Evolutionary conservation across 1,140 invertebrate genomes (phyloP), one percentile per base, ranked within the genome.

Genomic region (Amphibalanus amphitrite): DNA sequence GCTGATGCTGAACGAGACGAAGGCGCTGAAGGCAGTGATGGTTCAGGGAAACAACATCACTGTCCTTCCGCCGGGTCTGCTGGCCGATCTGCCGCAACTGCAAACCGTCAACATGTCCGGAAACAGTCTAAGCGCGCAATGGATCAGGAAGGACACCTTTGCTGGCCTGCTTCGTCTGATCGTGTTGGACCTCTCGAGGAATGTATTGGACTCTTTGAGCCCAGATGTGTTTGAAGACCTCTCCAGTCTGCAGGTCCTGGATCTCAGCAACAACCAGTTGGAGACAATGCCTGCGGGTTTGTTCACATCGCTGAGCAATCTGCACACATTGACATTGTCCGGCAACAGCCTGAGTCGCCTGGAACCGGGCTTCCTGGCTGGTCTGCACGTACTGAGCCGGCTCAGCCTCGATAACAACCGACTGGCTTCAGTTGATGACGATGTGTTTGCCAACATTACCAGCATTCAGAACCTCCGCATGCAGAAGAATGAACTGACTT

Each of bases 131-230:
- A 74, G 77, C 70, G 76, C 72, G 72, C 78, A 76, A 65, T 82
- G 76, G 81, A 78, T 76, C 47, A 78, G 73, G 76, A 83, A 85
- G 13, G 87, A 86, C 69, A 92, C 90, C 26, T 94, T 96, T 76
- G 86, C 87, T 20, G 92, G 92, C 6, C 84, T 95, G 26, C 93
- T 92, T 74, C 86, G 91, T 29, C 83, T 96, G 72, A 90, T 94
- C 0, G 81, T 93, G 6, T 81, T 96, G 29, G 91, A 94, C 79
- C 80, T 96, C 29, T 91, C 91, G 0, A 85, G 91, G 78, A 96
- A 96, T 79, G 85, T 87, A 75, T 84, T 96, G 71, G 86, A 85
- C 13, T 88, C 87, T 77, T 80, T 96, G 23, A 89, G 92, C 74
- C 87, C 90, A 1, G 85, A 88, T 69, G 74, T 78, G 4, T 92